Percentiles rank a stretch among this genome's conserved stretches.
phyloP scores from a whole-genome alignment of 2,888 invertebrate species.

The Orchestes rusci region DNA sequence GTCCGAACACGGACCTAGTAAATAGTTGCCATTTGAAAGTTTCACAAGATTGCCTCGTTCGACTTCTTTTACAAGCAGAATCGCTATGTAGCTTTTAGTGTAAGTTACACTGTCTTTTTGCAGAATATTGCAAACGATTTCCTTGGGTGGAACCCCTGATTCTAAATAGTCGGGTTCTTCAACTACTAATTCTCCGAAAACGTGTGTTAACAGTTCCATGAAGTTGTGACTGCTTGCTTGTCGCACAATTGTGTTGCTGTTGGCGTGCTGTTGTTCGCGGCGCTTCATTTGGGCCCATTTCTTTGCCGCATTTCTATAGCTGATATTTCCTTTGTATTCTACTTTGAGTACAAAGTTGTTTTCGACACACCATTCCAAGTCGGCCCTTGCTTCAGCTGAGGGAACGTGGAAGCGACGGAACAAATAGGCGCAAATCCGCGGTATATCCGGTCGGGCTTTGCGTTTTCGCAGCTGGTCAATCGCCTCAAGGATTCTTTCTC shows the following conservation, averaged over 20 bases:
- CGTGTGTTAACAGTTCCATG: conserved; percentile 54
- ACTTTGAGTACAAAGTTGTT: conserved; percentile 72
- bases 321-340: conserved; percentile 79
- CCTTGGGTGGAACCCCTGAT: conserved; percentile 62
- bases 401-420: conserved; percentile 65
- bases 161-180: conserved; percentile 65
- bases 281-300: conserved; percentile 48
- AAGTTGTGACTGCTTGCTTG: conserved; percentile 35
- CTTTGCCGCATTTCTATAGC: conserved; percentile 72
- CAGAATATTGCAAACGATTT: conserved; percentile 58
- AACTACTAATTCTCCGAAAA: conserved; percentile 63
- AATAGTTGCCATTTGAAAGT: conserved; percentile 61
- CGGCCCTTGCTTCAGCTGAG: conserved; percentile 60
- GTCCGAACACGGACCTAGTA: conserved; percentile 52
- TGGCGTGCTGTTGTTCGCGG: conserved; percentile 23
- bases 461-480: conserved; percentile 77
- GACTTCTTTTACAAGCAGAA: conserved; percentile 63
- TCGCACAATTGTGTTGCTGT: conserved; percentile 20
- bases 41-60: conserved; percentile 60
- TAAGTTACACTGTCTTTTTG: conserved; percentile 58
- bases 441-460: conserved; percentile 78
- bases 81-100: conserved; percentile 55
- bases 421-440: conserved; percentile 76
- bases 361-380: conserved; percentile 67
- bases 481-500: conserved; percentile 72